These are phyloP conservation scores for Chionis minor DNA, from an alignment of 2,113 vertebrate genomes.

Conservation along the genomic window DNA sequence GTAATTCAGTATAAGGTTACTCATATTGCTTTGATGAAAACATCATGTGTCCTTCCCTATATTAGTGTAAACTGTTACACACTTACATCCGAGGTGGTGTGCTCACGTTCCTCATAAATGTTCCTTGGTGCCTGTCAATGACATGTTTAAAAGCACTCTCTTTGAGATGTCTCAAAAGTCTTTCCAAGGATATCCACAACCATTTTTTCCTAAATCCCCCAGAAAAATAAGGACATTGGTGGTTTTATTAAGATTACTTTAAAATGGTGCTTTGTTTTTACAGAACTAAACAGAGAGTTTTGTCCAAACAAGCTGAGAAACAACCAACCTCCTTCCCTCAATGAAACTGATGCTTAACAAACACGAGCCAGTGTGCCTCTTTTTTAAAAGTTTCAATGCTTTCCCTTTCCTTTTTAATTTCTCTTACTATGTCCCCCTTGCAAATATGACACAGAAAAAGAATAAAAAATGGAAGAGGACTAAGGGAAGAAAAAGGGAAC, in stretches of 20 bases:
- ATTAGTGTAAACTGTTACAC: not conserved
- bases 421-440: not conserved
- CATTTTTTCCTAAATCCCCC: not conserved
- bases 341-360: fast-evolving
- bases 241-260: not conserved
- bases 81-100: not conserved
- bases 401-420: not conserved
- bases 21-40: not conserved
- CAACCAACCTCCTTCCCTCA: not conserved
- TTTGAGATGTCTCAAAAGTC: not conserved
- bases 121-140: not conserved
- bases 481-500: not conserved
- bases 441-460: not conserved
- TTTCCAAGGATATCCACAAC: not conserved
- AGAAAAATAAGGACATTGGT: not conserved
- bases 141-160: not conserved
- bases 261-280: not conserved
- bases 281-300: not conserved
- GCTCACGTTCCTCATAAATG: not conserved
- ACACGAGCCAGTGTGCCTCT: not conserved
- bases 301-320: not conserved
- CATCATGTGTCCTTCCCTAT: not conserved
- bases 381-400: not conserved
- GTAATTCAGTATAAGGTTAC: not conserved
- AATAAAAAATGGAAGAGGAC: not conserved